A percentile compares a stretch with the other conserved stretches of the same genome.
These are phyloP conservation scores for Crambe crambe DNA, from an alignment of 37 sponge, comb jelly and placozoan species.

Conservation along the genomic window DNA sequence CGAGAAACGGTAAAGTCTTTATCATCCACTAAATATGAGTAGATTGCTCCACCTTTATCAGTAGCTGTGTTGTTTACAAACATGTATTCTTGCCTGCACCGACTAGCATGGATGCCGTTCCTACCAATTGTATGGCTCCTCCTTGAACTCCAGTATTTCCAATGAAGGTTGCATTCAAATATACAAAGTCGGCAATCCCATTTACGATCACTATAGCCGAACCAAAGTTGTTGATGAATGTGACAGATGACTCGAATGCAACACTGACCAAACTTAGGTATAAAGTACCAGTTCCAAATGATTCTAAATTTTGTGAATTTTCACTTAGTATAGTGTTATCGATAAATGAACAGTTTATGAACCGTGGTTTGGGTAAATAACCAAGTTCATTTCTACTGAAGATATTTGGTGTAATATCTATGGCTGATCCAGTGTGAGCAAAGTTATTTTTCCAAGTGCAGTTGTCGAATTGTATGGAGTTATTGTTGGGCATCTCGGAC, in stretches of 20 bases:
- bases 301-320: background rate
- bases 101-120: background rate
- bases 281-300: background rate
- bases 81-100: background rate
- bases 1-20: constrained; percentile 7
- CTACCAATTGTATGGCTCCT: constrained; percentile 18
- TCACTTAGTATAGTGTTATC: background rate
- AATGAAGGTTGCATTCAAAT: background rate
- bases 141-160: constrained; percentile 17
- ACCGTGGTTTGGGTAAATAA: background rate
- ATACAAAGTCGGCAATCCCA: background rate
- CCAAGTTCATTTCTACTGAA: background rate
- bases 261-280: background rate
- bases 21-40: background rate
- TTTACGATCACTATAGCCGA: background rate
- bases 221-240: background rate
- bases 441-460: constrained; percentile 3
- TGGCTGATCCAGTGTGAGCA: constrained; percentile 9
- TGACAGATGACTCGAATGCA: background rate
- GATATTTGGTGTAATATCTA: constrained; percentile 13
- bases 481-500: background rate
- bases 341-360: background rate
- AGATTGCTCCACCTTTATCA: constrained; percentile 34
- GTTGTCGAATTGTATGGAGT: background rate
- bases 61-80: constrained; percentile 27